Conservation (phyloP, 2,113 vertebrate species). For the Peromyscus polionotus region DNA sequence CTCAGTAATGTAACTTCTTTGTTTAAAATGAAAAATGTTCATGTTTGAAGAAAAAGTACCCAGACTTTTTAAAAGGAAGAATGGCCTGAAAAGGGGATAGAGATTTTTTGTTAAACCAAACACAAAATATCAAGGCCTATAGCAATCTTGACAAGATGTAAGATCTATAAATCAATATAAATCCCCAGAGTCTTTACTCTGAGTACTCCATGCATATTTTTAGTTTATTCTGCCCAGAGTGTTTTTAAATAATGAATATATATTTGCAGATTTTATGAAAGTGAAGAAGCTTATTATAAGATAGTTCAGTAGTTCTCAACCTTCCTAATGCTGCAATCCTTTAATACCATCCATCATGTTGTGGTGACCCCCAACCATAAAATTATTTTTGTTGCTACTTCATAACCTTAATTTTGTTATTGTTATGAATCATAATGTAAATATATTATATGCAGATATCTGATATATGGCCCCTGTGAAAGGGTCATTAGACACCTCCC, state of each 20-base stretch:
- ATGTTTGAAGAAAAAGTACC: background rate
- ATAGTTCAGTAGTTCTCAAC: background rate
- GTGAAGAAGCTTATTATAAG: background rate
- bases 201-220: background rate
- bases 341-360: background rate
- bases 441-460: background rate
- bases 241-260: background rate
- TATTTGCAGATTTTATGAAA: background rate
- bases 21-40: conserved; percentile 13
- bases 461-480: background rate
- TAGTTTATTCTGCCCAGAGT: background rate
- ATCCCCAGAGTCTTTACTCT: background rate
- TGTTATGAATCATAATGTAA: background rate
- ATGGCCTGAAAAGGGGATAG: background rate
- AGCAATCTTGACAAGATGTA: background rate
- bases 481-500: background rate
- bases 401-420: background rate
- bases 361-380: background rate
- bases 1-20: background rate
- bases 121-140: background rate
- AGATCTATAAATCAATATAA: background rate
- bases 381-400: background rate
- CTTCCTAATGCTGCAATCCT: background rate
- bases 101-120: conserved; percentile 20
- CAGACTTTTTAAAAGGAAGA: conserved; percentile 14